phyloP scores from a whole-genome alignment of 2,113 vertebrate species.

The Myanophis thanlyinensis region DNA sequence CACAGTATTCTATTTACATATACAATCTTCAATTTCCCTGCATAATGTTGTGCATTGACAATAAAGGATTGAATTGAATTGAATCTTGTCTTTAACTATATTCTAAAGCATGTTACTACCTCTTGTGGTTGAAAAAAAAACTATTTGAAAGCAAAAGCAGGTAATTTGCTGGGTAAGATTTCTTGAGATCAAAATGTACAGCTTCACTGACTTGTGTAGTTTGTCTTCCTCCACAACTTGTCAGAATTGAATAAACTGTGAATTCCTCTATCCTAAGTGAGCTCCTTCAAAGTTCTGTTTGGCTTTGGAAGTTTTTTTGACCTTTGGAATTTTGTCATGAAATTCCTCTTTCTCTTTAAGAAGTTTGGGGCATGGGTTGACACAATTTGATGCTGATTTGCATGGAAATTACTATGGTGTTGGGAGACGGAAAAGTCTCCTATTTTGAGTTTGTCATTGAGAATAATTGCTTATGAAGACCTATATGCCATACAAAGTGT shows the following conservation, averaged over 20 bases:
- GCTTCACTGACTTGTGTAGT: neutral
- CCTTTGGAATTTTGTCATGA: neutral
- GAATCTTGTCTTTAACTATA: neutral
- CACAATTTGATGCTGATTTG: neutral
- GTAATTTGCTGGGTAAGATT: neutral
- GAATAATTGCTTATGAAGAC: neutral
- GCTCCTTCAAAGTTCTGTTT: neutral
- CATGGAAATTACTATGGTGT: neutral
- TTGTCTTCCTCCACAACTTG: neutral
- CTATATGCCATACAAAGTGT: neutral
- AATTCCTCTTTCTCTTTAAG: neutral
- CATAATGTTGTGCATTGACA: too few species aligned
- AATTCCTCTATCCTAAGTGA: slow-evolving; percentile 22
- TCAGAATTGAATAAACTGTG: neutral
- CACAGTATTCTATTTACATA: neutral
- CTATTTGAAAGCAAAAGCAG: neutral
- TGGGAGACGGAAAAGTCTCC: slow-evolving; percentile 6
- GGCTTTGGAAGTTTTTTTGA: neutral
- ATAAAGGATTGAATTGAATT: too few species aligned
- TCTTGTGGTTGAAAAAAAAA: neutral
- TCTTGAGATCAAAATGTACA: neutral
- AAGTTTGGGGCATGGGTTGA: neutral
- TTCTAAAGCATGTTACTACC: neutral
- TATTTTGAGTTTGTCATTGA: slow-evolving; percentile 37
- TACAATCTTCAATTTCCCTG: too few species aligned